These are phyloP conservation scores for Anas acuta DNA, from an alignment of 2,797 vertebrate genomes.

Conservation along the genomic window DNA sequence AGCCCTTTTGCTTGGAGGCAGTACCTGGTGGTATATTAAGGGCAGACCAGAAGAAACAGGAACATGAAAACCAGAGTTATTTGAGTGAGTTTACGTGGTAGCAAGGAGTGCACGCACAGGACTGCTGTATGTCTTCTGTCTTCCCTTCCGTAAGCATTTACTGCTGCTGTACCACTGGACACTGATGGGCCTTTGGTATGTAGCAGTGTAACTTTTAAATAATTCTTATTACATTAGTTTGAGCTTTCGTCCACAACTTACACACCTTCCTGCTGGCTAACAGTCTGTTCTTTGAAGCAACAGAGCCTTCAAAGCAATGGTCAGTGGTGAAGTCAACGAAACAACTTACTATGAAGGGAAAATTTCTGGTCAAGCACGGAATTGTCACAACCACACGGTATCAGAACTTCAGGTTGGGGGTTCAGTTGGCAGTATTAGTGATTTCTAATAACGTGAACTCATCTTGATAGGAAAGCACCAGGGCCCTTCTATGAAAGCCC, in stretches of 20 bases:
- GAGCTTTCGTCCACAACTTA: not conserved
- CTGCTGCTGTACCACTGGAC: not conserved
- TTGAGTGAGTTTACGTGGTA: not conserved
- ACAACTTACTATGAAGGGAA: not conserved
- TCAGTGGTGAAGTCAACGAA: not conserved
- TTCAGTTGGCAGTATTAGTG: not conserved
- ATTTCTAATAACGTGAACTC: not conserved
- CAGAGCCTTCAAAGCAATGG: not conserved
- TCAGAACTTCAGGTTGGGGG: not conserved
- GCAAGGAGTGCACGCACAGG: not conserved
- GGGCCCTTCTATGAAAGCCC: not conserved
- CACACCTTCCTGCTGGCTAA: fast-evolving
- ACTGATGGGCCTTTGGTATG: not conserved
- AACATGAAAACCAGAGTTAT: not conserved
- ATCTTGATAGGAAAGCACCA: not conserved
- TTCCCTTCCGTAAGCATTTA: not conserved
- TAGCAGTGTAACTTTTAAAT: not conserved
- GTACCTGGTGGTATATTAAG: not conserved
- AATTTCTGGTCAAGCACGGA: not conserved
- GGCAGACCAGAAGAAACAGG: not conserved
- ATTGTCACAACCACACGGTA: not conserved
- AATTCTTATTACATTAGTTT: not conserved
- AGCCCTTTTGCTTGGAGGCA: not conserved
- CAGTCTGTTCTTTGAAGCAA: not conserved
- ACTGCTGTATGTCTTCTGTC: not conserved